Base-by-base conservation (phyloP, 2,113 vertebrate species). In the Suncus etruscus region DNA sequence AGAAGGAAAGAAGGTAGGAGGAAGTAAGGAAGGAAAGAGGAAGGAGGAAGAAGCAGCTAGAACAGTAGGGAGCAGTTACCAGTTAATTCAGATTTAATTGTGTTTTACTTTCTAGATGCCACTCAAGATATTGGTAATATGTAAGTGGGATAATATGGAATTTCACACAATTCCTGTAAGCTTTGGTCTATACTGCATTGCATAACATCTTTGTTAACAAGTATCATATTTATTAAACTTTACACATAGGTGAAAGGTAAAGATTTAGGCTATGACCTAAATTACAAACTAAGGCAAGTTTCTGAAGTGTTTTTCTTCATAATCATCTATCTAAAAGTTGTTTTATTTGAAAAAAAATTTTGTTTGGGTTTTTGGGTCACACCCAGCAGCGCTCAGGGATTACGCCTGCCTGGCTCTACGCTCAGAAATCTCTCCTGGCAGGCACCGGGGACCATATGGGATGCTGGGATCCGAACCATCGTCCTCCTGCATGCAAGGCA, bases 21-120 rank as follows among this genome's bases (percentile, higher is more conserved):
- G 50, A 51, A 51, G 50, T 8, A 54, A 54, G 51, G 51, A 54
- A 54, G 51, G 51, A 54, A 54, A n/a, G n/a, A n/a, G 51, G 51
- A 54, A 54, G 51, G 7, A 54, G 2, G 7, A 15, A 54, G 39
- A 39, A 8, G n/a, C 29, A 31, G n/a, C n/a, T 20, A 25, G n/a
- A 70, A 32, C 18, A 20, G 29, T 11, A 16, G 47, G 48, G 1
- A 16, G 51, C 39, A 39, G 20, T 54, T 18, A 32, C 45, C 84
- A 50, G 80, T 20, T 27, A 85, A 0, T 11, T n/a, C 6, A 24
- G n/a, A 32, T 31, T 11, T n/a, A 0, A 0, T 11, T 32, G 69
- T 61, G 8, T 89, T 87, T 77, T 77, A 54, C 58, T 68, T 84
- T 85, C n/a, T 69, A 69, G 69, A 77, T 31, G n/a, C 70, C 77